Evolutionary conservation across 2,797 vertebrate genomes (phyloP).

Genomic region (Apogon hyalosoma): DNA sequence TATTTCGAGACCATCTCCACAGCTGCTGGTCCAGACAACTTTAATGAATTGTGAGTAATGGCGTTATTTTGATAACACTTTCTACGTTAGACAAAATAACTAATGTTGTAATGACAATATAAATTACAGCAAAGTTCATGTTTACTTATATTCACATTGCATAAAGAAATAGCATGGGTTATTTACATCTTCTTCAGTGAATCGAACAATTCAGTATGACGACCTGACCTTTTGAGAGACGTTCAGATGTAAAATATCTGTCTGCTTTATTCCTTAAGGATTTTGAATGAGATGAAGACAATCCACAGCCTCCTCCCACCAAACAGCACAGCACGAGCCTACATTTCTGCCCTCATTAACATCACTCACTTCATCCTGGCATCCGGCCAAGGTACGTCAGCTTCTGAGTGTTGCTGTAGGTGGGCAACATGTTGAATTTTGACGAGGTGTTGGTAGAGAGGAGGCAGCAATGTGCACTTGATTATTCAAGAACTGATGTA

Average conservation of each 20-base stretch:
- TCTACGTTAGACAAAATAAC: not conserved
- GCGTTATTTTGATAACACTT: not conserved
- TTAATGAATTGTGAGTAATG: constrained; percentile 81
- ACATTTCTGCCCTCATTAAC: constrained; percentile 67
- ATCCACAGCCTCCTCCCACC: constrained; percentile 67
- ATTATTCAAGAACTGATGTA: constrained; percentile 26
- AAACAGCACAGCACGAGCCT: constrained; percentile 67
- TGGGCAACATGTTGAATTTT: constrained; percentile 34
- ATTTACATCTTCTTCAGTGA: not conserved
- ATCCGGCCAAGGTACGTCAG: constrained; percentile 73
- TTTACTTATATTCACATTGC: too few species aligned
- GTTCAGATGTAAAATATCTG: constrained; percentile 21
- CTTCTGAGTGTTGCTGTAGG: constrained; percentile 32
- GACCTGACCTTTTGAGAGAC: constrained; percentile 19
- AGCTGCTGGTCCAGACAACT: constrained; percentile 56
- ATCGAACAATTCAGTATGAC: constrained; percentile 2
- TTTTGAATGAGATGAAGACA: constrained; percentile 73
- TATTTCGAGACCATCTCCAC: constrained; percentile 70
- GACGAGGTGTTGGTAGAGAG: constrained; percentile 40
- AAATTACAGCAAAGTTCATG: too few species aligned
- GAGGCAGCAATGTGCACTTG: constrained; percentile 3
- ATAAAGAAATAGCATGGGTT: too few species aligned
- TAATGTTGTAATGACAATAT: too few species aligned
- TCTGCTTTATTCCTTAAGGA: constrained; percentile 68
- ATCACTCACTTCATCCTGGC: constrained; percentile 70